A percentile compares a stretch with the other conserved stretches of the same genome.
These are phyloP conservation scores for Pipistrellus nathusii DNA, from an alignment of 2,797 vertebrate genomes.

Conservation along the genomic window DNA sequence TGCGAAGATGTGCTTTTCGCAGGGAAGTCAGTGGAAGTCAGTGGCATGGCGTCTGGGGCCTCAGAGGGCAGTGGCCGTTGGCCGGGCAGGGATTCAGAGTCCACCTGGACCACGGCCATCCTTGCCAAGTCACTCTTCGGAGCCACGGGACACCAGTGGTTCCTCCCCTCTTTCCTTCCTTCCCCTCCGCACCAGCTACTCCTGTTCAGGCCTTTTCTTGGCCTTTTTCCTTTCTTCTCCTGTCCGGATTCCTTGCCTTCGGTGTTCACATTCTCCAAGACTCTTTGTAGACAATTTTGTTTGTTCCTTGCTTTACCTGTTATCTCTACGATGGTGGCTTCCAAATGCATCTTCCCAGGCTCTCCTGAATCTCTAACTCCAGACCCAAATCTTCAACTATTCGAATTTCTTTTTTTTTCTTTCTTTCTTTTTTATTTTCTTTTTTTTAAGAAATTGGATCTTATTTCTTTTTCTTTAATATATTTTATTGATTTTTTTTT, in stretches of 20 bases:
- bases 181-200: not conserved
- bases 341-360: not conserved
- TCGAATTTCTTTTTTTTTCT: not conserved
- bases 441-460: too few relatives aligned
- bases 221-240: not conserved
- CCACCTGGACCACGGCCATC: not conserved
- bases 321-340: not conserved
- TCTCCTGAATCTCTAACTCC: not conserved
- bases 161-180: not conserved
- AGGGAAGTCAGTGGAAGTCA: not conserved
- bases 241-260: not conserved
- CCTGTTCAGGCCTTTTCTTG: not conserved
- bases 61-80: not conserved
- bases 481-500: too few relatives aligned
- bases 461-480: too few relatives aligned
- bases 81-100: rapidly evolving
- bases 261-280: not conserved
- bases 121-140: not conserved
- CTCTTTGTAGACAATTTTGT: not conserved
- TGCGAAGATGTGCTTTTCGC: not conserved
- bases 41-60: not conserved
- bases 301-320: not conserved
- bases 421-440: too few relatives aligned
- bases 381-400: not conserved
- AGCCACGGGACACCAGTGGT: not conserved